Evolutionary conservation across 2,888 invertebrate genomes (phyloP), one percentile per base, ranked within the genome.

Genomic region (Drosophila rellima): DNA sequence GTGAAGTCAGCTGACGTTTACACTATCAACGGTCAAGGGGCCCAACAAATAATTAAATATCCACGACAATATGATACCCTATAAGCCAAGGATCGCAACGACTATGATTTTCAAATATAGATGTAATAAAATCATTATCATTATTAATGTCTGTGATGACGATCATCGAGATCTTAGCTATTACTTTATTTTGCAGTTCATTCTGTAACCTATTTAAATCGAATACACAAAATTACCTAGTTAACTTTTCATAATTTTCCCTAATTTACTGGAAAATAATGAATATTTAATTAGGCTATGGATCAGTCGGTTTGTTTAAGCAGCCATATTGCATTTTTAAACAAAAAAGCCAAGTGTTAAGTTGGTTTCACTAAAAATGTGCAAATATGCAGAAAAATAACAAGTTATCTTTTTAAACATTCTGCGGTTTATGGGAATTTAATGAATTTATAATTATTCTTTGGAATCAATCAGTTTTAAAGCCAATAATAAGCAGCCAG

Each of bases 1-100:
- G 35, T 47, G 13, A 56, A 56, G 23, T 56, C 56, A 45, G 56
- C 56, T 56, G 35, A 56, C 23, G 8, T 10, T 35, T 23, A n/a
- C 20, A 17, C 10, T n/a, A 20, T 20, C n/a, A n/a, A 29, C 17
- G 17, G 15, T 5, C 15, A 31, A 48, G 8, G 31, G 48, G 13
- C 2, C 6, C 17, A 31, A 1, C 2, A 7, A 18, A 11, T 13
- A 20, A 23, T 1, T 1, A 7, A 13, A 17, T 18, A 15, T 31
- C 11, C 18, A 0, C n/a, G 4, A 15, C 20, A 2, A 0, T 3
- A 7, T 1, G 3, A 35, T 55, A 15, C 55, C 15, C 55, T 44
- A 1, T 20, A 50, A 33, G 2, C 0, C 4, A 45, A 13, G 33
- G 5, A 33, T 11, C 11, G 13, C 13, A 33, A 4, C 4, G 11